Base-by-base conservation (phyloP, 1,140 invertebrate genomes). In the Latrodectus geometricus region DNA sequence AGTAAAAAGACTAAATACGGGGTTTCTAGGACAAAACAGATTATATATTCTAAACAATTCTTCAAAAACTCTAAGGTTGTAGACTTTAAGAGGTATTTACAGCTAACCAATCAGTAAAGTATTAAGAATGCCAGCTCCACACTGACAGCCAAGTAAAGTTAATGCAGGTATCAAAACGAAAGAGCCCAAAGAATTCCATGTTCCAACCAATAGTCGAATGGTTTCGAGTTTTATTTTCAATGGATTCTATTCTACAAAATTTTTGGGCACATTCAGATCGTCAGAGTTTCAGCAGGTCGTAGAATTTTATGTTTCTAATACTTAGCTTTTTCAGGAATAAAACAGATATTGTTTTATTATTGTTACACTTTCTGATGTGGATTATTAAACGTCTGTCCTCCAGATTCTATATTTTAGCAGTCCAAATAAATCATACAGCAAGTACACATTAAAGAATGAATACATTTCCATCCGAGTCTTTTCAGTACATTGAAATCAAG, bases 1-100 rank as follows among this genome's bases (percentile, higher is more conserved):
- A 86, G 83, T 76, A 86, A 80, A 80, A 35, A 74, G 52, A 73
- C 85, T 87, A 87, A 87, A 70, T 86, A 84, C 74, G 85, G 78
- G 49, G 14, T 14, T 35, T 65, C 85, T 77, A 79, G 78, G 50
- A 70, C 61, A 49, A 76, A 87, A 87, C 85, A 70, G 54, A 87
- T 87, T 61, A 78, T 68, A 77, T 65, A 86, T 35, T 35, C 61
- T 75, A 68, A 86, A 86, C 75, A 86, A 77, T 76, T 86, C 66
- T 23, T 78, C 61, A 72, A 78, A 86, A 86, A 77, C 21, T 72
- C 83, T 86, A 86, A 86, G 50, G 65, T 86, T 52, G 72, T 85
- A 56, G 14, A 21, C 68, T 84, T 77, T 49, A 35, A 69, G 83
- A 52, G 61, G 75, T 86, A 86, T 86, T 86, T 86, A 86, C 83